Percentiles rank a stretch among this genome's conserved stretches.
phyloP scores from a whole-genome alignment of 1,140 invertebrate species.

The Drosophila lacteicornis region DNA sequence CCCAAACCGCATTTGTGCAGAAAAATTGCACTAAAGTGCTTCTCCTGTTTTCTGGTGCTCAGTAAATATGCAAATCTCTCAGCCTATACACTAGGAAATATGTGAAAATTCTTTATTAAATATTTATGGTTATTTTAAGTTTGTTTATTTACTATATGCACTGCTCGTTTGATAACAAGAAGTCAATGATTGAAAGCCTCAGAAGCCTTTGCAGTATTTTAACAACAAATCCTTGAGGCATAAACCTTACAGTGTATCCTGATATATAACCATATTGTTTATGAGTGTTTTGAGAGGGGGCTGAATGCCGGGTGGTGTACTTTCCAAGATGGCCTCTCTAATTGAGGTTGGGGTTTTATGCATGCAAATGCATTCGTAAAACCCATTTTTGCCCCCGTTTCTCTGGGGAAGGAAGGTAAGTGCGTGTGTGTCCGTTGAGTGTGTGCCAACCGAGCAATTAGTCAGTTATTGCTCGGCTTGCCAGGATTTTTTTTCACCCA shows the following conservation, averaged over 20 bases:
- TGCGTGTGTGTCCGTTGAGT: constrained; percentile 37
- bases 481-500: not conserved
- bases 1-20: constrained; percentile 33
- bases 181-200: too few relatives aligned
- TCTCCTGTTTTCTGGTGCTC: constrained; percentile 9
- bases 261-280: constrained; percentile 58
- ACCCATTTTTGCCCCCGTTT: constrained; percentile 8
- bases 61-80: constrained; percentile 43
- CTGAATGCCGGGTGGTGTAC: constrained; percentile 11
- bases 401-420: not conserved
- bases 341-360: constrained; percentile 65
- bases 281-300: constrained; percentile 10
- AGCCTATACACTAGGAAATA: constrained; percentile 33
- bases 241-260: constrained; percentile 13
- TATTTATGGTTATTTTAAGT: too few relatives aligned
- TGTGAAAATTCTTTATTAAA: not conserved
- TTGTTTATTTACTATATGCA: too few relatives aligned
- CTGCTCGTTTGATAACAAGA: too few relatives aligned
- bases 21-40: constrained; percentile 69
- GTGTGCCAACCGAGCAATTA: constrained; percentile 72
- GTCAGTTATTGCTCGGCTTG: constrained; percentile 72
- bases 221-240: too few relatives aligned
- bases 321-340: constrained; percentile 54
- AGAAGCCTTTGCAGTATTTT: too few relatives aligned
- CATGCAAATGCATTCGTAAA: constrained; percentile 64